Percentiles rank a stretch among this genome's conserved stretches.
Evolutionary conservation across 2,113 vertebrate genomes (phyloP).

Genomic region (Anas platyrhynchos): DNA sequence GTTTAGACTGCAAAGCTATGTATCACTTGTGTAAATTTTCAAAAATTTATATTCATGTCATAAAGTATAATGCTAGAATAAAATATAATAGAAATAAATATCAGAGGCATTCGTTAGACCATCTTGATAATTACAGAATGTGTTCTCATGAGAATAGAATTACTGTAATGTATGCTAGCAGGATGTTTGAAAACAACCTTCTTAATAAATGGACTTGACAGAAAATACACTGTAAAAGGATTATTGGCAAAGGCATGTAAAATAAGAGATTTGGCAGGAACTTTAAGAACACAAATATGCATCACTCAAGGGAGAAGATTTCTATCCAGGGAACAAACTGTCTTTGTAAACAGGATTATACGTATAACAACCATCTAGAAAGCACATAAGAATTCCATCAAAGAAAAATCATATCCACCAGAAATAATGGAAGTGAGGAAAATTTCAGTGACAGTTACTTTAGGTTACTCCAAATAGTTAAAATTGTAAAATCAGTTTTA

Average conservation of each 20-base stretch:
- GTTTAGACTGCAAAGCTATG: not conserved
- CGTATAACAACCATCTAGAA: constrained; percentile 19
- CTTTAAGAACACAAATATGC: constrained; percentile 42
- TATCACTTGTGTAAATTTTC: not conserved
- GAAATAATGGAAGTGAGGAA: not conserved
- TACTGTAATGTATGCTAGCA: constrained; percentile 52
- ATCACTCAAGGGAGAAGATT: constrained; percentile 44
- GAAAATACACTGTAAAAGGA: constrained; percentile 37
- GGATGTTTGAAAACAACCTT: constrained; percentile 47
- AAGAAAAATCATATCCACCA: not conserved
- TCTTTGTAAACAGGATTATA: constrained; percentile 63
- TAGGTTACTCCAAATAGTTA: constrained; percentile 16
- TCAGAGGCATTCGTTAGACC: constrained; percentile 20
- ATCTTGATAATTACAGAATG: constrained; percentile 39
- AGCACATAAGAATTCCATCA: not conserved
- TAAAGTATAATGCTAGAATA: not conserved
- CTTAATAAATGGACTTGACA: constrained; percentile 60
- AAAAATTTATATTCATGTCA: not conserved
- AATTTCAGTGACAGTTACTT: not conserved
- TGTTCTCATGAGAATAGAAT: not conserved
- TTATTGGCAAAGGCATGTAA: constrained; percentile 47
- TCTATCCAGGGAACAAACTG: constrained; percentile 23
- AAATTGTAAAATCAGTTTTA: not conserved
- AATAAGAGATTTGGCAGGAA: constrained; percentile 55
- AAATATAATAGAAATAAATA: constrained; percentile 45